Base-by-base conservation (phyloP, 37 sponge, comb jelly and placozoan genomes). In the Axinella damicornis region DNA sequence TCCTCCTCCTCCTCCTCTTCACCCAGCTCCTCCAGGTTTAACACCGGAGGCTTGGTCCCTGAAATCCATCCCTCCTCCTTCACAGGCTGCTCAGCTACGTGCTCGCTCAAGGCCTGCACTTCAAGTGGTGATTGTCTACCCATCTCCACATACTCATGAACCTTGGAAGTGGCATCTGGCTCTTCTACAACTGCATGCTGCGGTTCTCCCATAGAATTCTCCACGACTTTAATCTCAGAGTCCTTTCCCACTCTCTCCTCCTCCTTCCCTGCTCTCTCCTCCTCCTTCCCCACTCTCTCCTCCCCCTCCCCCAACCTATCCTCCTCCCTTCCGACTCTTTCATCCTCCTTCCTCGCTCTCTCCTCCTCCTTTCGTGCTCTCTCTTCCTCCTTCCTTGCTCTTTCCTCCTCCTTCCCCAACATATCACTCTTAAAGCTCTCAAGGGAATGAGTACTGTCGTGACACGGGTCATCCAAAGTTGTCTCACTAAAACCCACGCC, bases 401-500 rank as follows among this genome's bases (percentile, higher is more conserved):
- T 28, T 32, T 20, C 30, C 72, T 24, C 72, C 2, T 38, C 39
- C 30, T 25, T 71, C 40, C 14, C 72, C 38, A 30, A 16, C 67
- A 24, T 17, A 30, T 15, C 67, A 66, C 67, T 25, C 67, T 34
- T 25, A 30, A 46, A 46, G 46, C 46, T 46, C 46, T 46, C 46
- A 46, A 46, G 46, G 6, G 46, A 46, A 4, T 46, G 46, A 9
- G 46, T 12, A 46, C 40, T 37, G 14, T 20, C 30, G 40, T 16
- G 36, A 21, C 4, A 30, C 72, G 36, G 21, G n/a, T 27, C 66
- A 21, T 65, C 67, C 36, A 65, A 0, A 28, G 64, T 65, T 2
- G 65, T 27, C 9, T 74, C 67, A 27, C 67, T 83, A 36, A 83
- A 65, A 2, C 73, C 73, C 54, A 71, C 79, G n/a, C 69, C 65